These are phyloP conservation scores for Phenganax marumi DNA, from an alignment of 92 coral and sea anemone species.

Conservation along the genomic window DNA sequence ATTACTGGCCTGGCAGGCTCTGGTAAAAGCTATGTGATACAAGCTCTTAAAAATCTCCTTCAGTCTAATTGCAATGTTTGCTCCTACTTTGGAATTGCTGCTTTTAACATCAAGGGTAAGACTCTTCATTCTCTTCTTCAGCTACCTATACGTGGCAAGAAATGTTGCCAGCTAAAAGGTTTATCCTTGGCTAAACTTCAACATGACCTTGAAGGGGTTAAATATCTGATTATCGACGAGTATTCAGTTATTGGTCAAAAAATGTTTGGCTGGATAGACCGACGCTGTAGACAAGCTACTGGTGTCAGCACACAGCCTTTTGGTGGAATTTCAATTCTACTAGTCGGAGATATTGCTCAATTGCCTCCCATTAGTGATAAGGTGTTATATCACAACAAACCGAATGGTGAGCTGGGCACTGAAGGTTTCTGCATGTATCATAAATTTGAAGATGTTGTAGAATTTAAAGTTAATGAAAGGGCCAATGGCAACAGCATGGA, in stretches of 20 bases:
- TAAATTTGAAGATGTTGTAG: conserved; percentile 57
- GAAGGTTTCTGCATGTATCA: conserved; percentile 61
- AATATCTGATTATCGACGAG: conserved; percentile 55
- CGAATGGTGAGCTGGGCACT: conserved; percentile 49
- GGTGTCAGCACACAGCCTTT: conserved; percentile 56
- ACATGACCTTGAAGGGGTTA: conserved; percentile 39
- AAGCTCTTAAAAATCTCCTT: conserved; percentile 53
- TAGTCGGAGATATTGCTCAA: conserved; percentile 65
- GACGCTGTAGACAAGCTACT: conserved; percentile 37
- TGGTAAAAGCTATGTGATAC: conserved; percentile 31
- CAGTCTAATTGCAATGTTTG: conserved; percentile 37
- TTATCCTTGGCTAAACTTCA: conserved; percentile 47
- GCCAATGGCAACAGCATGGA: conserved; percentile 53
- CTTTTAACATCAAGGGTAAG: conserved; percentile 29
- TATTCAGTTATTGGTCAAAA: conserved; percentile 59
- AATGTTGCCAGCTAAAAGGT: conserved; percentile 50
- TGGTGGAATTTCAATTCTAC: conserved; percentile 56
- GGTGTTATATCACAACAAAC: conserved; percentile 54
- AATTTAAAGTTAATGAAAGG: conserved; percentile 56
- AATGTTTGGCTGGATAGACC: conserved; percentile 38
- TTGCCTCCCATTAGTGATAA: conserved; percentile 57
- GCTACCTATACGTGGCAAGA: conserved; percentile 12
- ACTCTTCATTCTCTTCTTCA: conserved; percentile 28
- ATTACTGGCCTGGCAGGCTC: conserved; percentile 15
- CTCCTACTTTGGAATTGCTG: conserved; percentile 50